Conservation (phyloP, 2,797 vertebrate genomes). For the Eurystomus glaucurus region DNA sequence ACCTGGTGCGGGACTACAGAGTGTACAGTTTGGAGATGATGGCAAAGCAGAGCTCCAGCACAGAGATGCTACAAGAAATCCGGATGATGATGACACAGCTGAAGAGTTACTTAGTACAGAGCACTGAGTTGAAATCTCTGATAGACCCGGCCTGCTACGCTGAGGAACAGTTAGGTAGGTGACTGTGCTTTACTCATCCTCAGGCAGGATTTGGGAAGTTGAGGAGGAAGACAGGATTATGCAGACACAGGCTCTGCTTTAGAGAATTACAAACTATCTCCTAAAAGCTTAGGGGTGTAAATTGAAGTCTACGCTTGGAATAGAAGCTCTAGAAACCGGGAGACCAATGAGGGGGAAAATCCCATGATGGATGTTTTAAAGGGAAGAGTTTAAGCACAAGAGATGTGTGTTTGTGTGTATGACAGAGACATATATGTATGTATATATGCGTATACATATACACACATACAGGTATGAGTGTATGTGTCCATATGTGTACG, state of each 20-base stretch:
- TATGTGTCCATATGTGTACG: too few species aligned
- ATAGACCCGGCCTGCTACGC: conserved; percentile 86
- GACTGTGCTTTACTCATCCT: background rate
- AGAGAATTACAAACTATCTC: background rate
- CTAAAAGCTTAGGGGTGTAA: background rate
- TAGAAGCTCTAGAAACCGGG: background rate
- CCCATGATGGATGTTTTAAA: background rate
- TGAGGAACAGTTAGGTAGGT: conserved; percentile 92
- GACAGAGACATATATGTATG: background rate
- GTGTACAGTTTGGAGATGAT: conserved; percentile 95
- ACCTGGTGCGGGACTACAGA: conserved; percentile 92
- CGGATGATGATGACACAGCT: conserved; percentile 98
- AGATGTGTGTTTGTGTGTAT: background rate
- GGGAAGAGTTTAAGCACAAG: background rate
- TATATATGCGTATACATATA: background rate
- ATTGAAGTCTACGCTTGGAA: background rate
- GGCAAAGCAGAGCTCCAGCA: conserved; percentile 91
- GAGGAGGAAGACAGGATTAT: background rate
- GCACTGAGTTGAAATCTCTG: conserved; percentile 90
- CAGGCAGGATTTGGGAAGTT: background rate
- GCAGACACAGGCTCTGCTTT: background rate
- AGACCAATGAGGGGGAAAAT: background rate
- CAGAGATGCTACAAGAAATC: conserved; percentile 97
- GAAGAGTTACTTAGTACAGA: conserved; percentile 97
- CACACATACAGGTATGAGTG: background rate